These are phyloP conservation scores for Spodoptera litura DNA, from an alignment of 1,140 invertebrate species.

Conservation along the genomic window DNA sequence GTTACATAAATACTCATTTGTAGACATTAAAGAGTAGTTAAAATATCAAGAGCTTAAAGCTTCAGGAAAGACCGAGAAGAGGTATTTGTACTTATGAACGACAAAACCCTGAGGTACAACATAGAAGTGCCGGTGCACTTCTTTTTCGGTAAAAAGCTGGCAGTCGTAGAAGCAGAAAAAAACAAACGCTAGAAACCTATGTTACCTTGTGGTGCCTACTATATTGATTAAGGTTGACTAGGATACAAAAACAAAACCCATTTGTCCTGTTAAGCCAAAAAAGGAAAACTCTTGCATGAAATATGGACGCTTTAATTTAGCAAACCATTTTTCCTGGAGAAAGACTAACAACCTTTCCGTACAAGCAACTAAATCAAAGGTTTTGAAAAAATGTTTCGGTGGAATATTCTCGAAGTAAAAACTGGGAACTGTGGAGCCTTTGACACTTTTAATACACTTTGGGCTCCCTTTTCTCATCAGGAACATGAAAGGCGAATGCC, in stretches of 20 bases:
- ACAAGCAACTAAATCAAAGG: neutral
- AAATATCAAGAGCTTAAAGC: too few relatives aligned
- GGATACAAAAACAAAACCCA: neutral
- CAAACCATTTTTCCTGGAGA: neutral
- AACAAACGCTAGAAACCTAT: too few relatives aligned
- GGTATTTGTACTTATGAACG: too few relatives aligned
- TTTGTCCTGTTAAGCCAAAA: neutral
- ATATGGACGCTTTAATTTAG: neutral
- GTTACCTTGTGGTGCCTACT: neutral
- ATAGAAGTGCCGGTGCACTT: too few relatives aligned
- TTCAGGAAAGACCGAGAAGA: too few relatives aligned
- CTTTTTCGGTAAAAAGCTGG: too few relatives aligned
- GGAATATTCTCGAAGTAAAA: neutral
- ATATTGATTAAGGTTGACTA: too few relatives aligned
- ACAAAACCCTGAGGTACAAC: too few relatives aligned
- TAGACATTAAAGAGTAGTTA: too few relatives aligned
- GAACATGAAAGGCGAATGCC: constrained; percentile 28
- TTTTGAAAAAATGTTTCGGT: neutral
- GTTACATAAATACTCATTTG: too few relatives aligned
- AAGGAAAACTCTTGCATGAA: neutral
- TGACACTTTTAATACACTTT: constrained; percentile 37
- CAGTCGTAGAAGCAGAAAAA: too few relatives aligned
- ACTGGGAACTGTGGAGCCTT: neutral
- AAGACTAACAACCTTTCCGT: neutral
- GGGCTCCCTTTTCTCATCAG: constrained; percentile 18